phyloP scores from a whole-genome alignment of 2,797 vertebrate genomes.

The Paguma larvata region DNA sequence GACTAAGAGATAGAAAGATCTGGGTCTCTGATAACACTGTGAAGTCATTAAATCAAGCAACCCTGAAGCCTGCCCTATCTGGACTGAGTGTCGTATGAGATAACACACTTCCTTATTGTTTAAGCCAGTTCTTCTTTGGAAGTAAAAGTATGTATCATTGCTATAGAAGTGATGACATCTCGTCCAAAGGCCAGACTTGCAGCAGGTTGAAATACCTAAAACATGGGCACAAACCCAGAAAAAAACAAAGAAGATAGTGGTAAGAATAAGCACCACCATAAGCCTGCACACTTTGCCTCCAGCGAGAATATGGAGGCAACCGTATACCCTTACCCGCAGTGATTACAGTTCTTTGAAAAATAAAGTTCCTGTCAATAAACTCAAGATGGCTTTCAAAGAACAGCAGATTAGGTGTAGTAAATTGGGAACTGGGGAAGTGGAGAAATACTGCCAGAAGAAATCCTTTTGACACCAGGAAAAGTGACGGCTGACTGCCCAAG shows the following conservation, averaged over 20 bases:
- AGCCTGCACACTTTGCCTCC: background rate
- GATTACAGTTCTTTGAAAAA: background rate
- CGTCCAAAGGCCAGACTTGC: background rate
- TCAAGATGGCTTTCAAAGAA: background rate
- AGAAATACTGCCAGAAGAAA: background rate
- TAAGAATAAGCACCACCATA: background rate
- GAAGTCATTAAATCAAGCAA: background rate
- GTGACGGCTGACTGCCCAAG: background rate
- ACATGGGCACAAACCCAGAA: background rate
- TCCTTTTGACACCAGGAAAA: background rate
- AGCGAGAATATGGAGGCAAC: background rate
- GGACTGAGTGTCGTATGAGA: background rate
- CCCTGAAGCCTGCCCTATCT: background rate
- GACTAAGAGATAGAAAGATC: background rate
- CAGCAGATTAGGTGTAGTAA: background rate
- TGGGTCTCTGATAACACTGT: background rate
- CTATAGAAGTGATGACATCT: background rate
- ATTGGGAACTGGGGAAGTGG: background rate
- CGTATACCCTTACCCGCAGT: background rate
- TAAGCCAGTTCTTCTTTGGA: background rate
- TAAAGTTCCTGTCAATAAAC: background rate
- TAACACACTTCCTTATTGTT: background rate
- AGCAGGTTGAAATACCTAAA: background rate
- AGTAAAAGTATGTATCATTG: background rate
- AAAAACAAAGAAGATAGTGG: background rate